phyloP scores from a whole-genome alignment of 2,113 vertebrate genomes.

The Melospiza melodia region DNA sequence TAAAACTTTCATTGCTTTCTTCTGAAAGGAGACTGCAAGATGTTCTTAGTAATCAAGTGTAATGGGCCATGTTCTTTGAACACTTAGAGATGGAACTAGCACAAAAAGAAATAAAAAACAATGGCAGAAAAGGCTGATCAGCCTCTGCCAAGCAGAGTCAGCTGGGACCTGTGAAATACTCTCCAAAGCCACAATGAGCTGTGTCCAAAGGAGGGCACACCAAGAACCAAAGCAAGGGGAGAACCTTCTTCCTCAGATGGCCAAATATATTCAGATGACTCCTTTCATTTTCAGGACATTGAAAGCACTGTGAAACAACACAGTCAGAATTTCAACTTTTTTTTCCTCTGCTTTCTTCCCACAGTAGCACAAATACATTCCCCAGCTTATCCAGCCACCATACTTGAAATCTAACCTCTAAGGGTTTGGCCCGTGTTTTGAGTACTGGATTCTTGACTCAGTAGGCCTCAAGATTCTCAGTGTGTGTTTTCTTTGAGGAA shows the following conservation, averaged over 20 bases:
- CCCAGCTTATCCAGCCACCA: not conserved
- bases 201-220: not conserved
- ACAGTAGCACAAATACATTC: not conserved
- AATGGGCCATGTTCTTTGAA: not conserved
- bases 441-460: not conserved
- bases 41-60: constrained; percentile 21
- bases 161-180: not conserved
- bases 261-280: not conserved
- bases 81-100: not conserved
- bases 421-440: not conserved
- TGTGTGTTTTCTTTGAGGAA: not conserved
- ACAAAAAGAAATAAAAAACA: not conserved
- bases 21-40: not conserved
- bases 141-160: not conserved
- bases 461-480: not conserved
- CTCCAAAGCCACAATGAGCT: not conserved
- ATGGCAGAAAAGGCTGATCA: not conserved
- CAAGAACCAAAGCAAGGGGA: not conserved
- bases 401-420: not conserved
- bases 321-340: not conserved
- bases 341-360: not conserved
- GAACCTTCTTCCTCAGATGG: not conserved
- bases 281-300: not conserved
- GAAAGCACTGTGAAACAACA: not conserved
- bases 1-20: constrained; percentile 4